Base-by-base conservation (phyloP, 37 sponge, comb jelly and placozoan species). In the Agelas oroides region DNA sequence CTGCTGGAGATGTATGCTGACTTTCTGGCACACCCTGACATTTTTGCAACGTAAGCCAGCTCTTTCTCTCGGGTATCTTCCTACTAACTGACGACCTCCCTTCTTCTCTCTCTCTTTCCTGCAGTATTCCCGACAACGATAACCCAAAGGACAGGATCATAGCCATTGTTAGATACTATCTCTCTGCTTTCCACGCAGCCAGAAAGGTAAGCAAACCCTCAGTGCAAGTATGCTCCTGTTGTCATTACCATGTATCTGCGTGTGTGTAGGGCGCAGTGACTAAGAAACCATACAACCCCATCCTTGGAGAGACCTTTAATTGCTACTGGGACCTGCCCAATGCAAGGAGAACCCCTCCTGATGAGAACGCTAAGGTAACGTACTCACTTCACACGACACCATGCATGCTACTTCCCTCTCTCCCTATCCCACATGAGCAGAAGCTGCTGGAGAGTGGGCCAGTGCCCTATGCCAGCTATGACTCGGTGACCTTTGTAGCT, bases 1-100 rank as follows among this genome's bases (percentile, higher is more conserved):
- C 94, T 98, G 46, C 86, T 98, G 77, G 99, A 98, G 78, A 98
- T 98, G 99, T 98, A 96, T 70, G 97, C 99, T 0, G 99, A 98
- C 71, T 95, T 98, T 84, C 75, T 98, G 23, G 91, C 99, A 52
- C 97, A 98, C 65, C 92, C 99, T 3, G 97, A 98, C 86, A 57
- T 95, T 27, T 95, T 97, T 75, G 86, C 87, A 28, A 79, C 21
- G 94, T 93, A 67, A 88, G 89, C 20, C 8, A 41, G 24, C 27
- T 12, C 3, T 46, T n/a, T n/a, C n/a, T n/a, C n/a, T n/a, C n/a
- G n/a, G 46, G 46, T 46, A 12, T 46, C 8, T 46, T 8, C 46
- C 36, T 35, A 14, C 24, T 46, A 2, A 2, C 46, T 25, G 63
- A 8, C 3, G 8, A 46, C 3, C 6, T 46, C 8, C 6, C 8